Evolutionary conservation across 2,888 invertebrate species (phyloP).

Genomic region (Volucella zonaria): DNA sequence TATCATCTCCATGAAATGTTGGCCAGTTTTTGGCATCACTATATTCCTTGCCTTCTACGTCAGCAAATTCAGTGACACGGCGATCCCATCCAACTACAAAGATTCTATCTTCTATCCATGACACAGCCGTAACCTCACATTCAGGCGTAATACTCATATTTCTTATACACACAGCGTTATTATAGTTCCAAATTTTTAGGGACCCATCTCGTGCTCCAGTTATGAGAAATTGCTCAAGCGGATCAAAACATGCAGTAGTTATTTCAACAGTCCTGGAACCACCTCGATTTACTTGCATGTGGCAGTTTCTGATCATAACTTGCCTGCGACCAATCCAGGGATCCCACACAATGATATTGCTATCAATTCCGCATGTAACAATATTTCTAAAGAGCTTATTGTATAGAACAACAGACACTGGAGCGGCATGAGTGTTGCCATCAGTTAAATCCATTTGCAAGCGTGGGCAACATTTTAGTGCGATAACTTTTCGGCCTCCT

Average conservation of each 20-base stretch:
- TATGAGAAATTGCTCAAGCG: slow-evolving; percentile 87
- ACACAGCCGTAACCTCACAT: slow-evolving; percentile 85
- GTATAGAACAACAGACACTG: slow-evolving; percentile 89
- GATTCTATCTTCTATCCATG: slow-evolving; percentile 87
- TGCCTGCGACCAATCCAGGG: slow-evolving; percentile 87
- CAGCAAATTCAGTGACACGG: slow-evolving; percentile 87
- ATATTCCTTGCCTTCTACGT: slow-evolving; percentile 83
- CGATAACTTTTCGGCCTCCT: slow-evolving; percentile 86
- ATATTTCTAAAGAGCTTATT: slow-evolving; percentile 89
- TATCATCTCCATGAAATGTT: slow-evolving; percentile 88
- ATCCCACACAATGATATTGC: slow-evolving; percentile 92
- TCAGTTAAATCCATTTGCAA: slow-evolving; percentile 88
- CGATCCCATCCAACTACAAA: slow-evolving; percentile 91
- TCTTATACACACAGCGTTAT: slow-evolving; percentile 89
- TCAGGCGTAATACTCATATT: slow-evolving; percentile 86
- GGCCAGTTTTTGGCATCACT: slow-evolving; percentile 88
- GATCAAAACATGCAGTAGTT: slow-evolving; percentile 85
- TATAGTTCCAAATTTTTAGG: slow-evolving; percentile 92
- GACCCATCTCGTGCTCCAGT: slow-evolving; percentile 92
- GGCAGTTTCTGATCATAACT: slow-evolving; percentile 87
- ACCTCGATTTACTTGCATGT: slow-evolving; percentile 87
- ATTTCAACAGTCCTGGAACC: slow-evolving; percentile 83
- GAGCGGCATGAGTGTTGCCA: slow-evolving; percentile 88
- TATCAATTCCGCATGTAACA: slow-evolving; percentile 90
- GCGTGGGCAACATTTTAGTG: slow-evolving; percentile 86